Conservation (phyloP, 2,888 invertebrate genomes). For the Magallana nippona region DNA sequence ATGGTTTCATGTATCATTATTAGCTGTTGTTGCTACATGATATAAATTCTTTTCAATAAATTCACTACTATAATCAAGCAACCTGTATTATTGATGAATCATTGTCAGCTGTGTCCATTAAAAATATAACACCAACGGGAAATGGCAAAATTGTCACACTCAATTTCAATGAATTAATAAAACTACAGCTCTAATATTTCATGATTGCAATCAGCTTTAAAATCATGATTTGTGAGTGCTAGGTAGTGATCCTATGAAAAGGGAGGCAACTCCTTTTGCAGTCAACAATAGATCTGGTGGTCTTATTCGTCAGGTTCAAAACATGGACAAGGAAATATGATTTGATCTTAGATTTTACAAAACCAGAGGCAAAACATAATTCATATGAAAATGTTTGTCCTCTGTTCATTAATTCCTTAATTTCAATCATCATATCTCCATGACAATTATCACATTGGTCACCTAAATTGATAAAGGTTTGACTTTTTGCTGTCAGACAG, state of each 20-base stretch:
- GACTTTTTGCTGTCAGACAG: too few relatives aligned
- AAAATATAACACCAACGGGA: not conserved
- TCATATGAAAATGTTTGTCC: too few relatives aligned
- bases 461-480: too few relatives aligned
- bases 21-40: too few relatives aligned
- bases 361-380: too few relatives aligned
- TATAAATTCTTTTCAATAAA: not conserved
- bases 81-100: conserved; percentile 8
- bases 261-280: conserved; percentile 14
- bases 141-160: not conserved
- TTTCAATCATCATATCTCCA: too few relatives aligned
- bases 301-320: too few relatives aligned
- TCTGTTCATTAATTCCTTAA: too few relatives aligned
- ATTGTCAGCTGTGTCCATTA: not conserved
- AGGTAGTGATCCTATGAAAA: not conserved
- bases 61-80: not conserved
- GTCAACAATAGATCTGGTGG: not conserved
- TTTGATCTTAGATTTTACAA: too few relatives aligned
- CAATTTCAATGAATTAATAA: not conserved
- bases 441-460: too few relatives aligned
- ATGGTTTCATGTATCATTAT: too few relatives aligned
- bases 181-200: not conserved
- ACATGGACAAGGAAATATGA: too few relatives aligned
- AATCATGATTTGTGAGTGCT: not conserved
- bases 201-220: not conserved